Evolutionary conservation across 1,140 invertebrate species (phyloP).

Genomic region (Hypsibius dujardini): DNA sequence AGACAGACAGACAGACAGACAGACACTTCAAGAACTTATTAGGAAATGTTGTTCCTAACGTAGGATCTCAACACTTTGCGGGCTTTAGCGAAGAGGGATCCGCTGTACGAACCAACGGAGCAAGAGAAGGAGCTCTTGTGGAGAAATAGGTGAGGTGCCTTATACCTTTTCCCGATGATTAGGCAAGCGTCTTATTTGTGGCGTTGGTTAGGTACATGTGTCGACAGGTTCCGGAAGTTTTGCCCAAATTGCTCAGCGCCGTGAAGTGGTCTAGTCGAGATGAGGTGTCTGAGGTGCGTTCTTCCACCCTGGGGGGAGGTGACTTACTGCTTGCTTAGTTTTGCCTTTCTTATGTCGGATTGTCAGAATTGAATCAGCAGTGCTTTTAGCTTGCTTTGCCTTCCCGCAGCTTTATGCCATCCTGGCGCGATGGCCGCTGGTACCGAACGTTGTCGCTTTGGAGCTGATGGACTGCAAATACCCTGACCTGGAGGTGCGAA

Average conservation of each 20-base stretch:
- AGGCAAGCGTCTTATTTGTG: background rate
- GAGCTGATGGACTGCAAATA: slow-evolving; percentile 91
- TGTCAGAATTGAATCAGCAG: slow-evolving; percentile 3
- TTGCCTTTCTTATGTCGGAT: background rate
- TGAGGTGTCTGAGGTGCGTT: slow-evolving; percentile 40
- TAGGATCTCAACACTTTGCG: slow-evolving; percentile 29
- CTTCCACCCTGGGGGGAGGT: background rate
- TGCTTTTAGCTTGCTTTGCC: slow-evolving; percentile 1
- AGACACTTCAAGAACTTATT: background rate
- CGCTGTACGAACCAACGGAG: slow-evolving; percentile 70
- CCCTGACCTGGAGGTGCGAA: slow-evolving; percentile 64
- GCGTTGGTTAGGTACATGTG: slow-evolving; percentile 45
- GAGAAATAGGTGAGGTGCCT: slow-evolving; percentile 44
- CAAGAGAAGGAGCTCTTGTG: slow-evolving; percentile 73
- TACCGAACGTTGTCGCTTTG: slow-evolving; percentile 64
- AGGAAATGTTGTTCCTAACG: background rate
- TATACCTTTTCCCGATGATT: slow-evolving; percentile 2
- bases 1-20: background rate
- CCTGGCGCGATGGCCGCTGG: slow-evolving; percentile 55
- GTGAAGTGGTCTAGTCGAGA: slow-evolving; percentile 44
- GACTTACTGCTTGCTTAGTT: background rate
- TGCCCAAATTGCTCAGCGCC: slow-evolving; percentile 40
- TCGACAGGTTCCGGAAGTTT: slow-evolving; percentile 55
- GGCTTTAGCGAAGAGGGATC: slow-evolving; percentile 46
- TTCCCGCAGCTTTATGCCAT: slow-evolving; percentile 48